phyloP scores from a whole-genome alignment of 2,888 invertebrate genomes.

The Drosophila seclusa region DNA sequence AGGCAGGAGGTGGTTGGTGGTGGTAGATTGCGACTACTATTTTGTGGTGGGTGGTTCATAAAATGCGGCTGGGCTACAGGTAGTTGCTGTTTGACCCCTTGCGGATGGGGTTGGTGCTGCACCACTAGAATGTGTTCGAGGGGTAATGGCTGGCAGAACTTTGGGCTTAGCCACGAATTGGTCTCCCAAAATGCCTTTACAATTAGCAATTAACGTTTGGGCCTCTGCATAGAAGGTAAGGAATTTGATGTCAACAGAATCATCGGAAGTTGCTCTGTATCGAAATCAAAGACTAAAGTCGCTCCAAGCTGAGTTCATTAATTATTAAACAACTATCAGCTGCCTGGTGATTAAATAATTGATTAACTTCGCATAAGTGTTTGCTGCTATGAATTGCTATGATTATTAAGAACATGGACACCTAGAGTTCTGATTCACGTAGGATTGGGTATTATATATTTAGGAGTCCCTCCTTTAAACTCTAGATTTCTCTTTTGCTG shows the following conservation, averaged over 20 bases:
- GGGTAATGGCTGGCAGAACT: constrained; percentile 26
- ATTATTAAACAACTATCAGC: background rate
- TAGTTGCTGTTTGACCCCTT: constrained; percentile 25
- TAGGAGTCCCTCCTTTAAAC: background rate
- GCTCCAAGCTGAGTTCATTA: background rate
- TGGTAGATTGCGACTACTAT: constrained; percentile 4
- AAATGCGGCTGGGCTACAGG: constrained; percentile 49
- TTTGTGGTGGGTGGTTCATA: constrained; percentile 33
- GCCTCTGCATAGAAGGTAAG: background rate
- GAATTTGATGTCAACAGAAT: background rate
- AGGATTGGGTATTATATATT: background rate
- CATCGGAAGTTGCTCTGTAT: background rate
- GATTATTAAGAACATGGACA: background rate
- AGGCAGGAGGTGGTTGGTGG: background rate
- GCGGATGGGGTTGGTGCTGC: constrained; percentile 1
- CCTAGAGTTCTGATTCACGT: too few relatives aligned
- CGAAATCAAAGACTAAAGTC: background rate
- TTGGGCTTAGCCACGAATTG: constrained; percentile 25
- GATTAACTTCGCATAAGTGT: background rate
- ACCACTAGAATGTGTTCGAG: constrained; percentile 23
- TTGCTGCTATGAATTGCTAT: background rate
- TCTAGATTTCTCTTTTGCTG: background rate
- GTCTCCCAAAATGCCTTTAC: constrained; percentile 35
- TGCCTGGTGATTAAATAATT: background rate
- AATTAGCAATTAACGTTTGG: constrained; percentile 47